phyloP scores from a whole-genome alignment of 2,888 invertebrate genomes.

The Perithous albicinctus region DNA sequence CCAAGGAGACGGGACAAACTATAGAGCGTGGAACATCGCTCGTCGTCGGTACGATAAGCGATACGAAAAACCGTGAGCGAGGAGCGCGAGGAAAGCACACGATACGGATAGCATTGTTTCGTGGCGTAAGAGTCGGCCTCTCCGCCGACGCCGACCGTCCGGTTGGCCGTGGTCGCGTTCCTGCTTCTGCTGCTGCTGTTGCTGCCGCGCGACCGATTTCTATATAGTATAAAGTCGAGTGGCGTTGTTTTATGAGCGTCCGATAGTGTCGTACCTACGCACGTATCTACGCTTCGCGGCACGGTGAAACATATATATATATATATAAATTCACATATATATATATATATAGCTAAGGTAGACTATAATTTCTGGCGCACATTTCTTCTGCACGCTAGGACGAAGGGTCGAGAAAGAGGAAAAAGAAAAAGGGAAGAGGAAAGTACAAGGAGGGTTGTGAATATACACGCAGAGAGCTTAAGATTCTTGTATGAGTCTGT shows the following conservation, averaged over 20 bases:
- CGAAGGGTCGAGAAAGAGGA: conserved; percentile 4
- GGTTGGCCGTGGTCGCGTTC: not conserved
- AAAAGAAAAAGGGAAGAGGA: not conserved
- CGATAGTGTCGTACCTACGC: conserved; percentile 68
- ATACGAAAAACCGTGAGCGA: conserved; percentile 71
- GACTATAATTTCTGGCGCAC: conserved; percentile 51
- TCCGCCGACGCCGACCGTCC: conserved; percentile 47
- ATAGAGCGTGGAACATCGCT: conserved; percentile 69
- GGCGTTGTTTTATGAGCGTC: conserved; percentile 69
- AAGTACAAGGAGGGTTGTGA: conserved; percentile 1
- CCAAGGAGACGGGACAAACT: conserved; percentile 54
- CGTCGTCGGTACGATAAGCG: conserved; percentile 69
- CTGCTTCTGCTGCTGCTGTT: conserved; percentile 15
- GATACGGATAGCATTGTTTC: conserved; percentile 73
- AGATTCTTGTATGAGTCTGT: not conserved
- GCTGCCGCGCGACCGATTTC: not conserved
- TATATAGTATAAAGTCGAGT: conserved; percentile 48
- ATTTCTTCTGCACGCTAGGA: conserved; percentile 37
- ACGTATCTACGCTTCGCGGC: conserved; percentile 54
- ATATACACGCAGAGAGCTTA: not conserved
- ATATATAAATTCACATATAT: conserved; percentile 2
- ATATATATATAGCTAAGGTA: not conserved
- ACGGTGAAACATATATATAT: conserved; percentile 40
- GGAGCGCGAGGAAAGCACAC: conserved; percentile 50
- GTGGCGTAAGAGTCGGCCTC: conserved; percentile 55